Evolutionary conservation across 1,140 invertebrate species (phyloP).

Genomic region (Drosophila pallidifrons): DNA sequence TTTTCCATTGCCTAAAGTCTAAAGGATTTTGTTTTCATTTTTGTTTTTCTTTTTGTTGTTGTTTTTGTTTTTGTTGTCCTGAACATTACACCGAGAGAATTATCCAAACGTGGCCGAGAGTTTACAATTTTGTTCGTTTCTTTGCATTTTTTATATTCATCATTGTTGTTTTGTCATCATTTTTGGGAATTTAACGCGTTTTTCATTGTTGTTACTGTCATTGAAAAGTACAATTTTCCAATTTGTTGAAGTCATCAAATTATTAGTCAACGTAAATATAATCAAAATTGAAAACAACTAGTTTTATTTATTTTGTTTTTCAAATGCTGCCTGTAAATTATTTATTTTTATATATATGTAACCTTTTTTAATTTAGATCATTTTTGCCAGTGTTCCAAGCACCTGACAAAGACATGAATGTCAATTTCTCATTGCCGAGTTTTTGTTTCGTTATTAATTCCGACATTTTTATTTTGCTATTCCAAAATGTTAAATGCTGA

Average conservation of each 20-base stretch:
- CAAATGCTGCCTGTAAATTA: slow-evolving; percentile 84
- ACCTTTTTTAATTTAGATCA: slow-evolving; percentile 39
- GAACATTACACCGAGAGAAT: slow-evolving; percentile 85
- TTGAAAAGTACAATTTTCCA: slow-evolving; percentile 75
- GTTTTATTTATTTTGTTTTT: slow-evolving; percentile 45
- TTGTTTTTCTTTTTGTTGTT: slow-evolving; percentile 46
- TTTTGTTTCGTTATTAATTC: slow-evolving; percentile 21
- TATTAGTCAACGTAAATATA: slow-evolving; percentile 44
- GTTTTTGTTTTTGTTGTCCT: slow-evolving; percentile 81
- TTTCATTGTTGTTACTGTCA: slow-evolving; percentile 48
- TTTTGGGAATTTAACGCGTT: slow-evolving; percentile 67
- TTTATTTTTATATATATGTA: slow-evolving; percentile 47
- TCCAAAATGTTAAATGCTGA: slow-evolving; percentile 73
- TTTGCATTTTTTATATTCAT: slow-evolving; percentile 63
- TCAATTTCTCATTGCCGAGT: slow-evolving; percentile 21
- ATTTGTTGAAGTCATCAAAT: slow-evolving; percentile 49
- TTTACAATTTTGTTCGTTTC: slow-evolving; percentile 76
- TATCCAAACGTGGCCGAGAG: slow-evolving; percentile 85
- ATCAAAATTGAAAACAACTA: slow-evolving; percentile 46
- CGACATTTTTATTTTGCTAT: slow-evolving; percentile 41
- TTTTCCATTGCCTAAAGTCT: slow-evolving; percentile 56
- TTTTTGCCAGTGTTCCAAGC: slow-evolving; percentile 43
- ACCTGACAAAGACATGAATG: slow-evolving; percentile 27
- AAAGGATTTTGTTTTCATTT: slow-evolving; percentile 61
- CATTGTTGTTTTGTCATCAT: slow-evolving; percentile 63